Evolutionary conservation across 2,888 invertebrate species (phyloP).

Genomic region (Bhutanitis thaidina): DNA sequence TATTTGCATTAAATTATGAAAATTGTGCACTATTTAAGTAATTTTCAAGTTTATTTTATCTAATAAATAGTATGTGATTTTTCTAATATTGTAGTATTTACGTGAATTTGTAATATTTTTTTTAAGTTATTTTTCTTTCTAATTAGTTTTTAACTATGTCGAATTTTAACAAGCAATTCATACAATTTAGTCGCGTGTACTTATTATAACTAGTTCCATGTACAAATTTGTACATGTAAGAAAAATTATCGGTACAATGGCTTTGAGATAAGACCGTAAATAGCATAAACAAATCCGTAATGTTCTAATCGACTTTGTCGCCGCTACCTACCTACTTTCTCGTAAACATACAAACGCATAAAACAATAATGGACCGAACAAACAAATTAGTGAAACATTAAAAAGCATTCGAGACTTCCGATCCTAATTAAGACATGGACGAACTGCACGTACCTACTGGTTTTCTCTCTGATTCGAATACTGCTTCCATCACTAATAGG

Average conservation of each 20-base stretch:
- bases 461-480: slow-evolving; percentile 12
- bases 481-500: not conserved
- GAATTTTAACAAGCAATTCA: slow-evolving; percentile 29
- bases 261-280: slow-evolving; percentile 22
- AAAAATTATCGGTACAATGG: slow-evolving; percentile 16
- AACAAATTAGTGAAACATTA: slow-evolving; percentile 69
- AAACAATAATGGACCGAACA: slow-evolving; percentile 35
- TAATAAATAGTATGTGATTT: too few species aligned
- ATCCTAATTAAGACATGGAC: slow-evolving; percentile 64
- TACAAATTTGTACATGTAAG: slow-evolving; percentile 14
- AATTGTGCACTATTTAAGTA: too few species aligned
- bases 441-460: slow-evolving; percentile 31
- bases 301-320: slow-evolving; percentile 14
- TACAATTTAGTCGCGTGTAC: slow-evolving; percentile 21
- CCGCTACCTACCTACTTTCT: slow-evolving; percentile 16
- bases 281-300: slow-evolving; percentile 19
- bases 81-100: not conserved
- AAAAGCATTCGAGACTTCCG: slow-evolving; percentile 61
- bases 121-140: slow-evolving; percentile 2
- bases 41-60: too few species aligned
- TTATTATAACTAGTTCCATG: slow-evolving; percentile 21
- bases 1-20: not conserved
- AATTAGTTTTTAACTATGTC: slow-evolving; percentile 34
- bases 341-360: slow-evolving; percentile 17
- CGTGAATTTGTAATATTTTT: not conserved